Conservation (phyloP, 35 echinoderm and acorn worm species). For the Holothuria glaberrima region DNA sequence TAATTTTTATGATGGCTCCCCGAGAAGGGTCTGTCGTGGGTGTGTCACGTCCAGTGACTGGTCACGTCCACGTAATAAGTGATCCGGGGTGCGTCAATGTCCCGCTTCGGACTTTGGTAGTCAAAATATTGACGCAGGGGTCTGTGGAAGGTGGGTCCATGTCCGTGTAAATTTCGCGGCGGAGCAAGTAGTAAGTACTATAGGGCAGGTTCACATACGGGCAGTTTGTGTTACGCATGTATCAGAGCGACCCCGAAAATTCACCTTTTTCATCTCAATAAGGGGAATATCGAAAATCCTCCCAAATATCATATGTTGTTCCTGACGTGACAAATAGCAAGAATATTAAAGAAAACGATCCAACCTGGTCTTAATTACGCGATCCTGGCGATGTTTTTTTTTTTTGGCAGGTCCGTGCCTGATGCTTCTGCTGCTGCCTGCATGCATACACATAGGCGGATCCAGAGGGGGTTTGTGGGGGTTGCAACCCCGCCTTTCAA, state of each 20-base stretch:
- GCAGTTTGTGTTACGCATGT: neutral
- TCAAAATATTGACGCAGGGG: neutral
- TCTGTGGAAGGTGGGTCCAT: neutral
- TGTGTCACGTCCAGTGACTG: neutral
- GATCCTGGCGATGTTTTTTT: neutral
- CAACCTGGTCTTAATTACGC: neutral
- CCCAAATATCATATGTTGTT: neutral
- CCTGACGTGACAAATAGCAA: neutral
- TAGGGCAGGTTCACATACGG: neutral
- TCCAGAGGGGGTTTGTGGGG: slow-evolving; percentile 1
- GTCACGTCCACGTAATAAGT: neutral
- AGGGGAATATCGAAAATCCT: neutral
- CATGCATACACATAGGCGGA: neutral
- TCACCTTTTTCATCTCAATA: neutral
- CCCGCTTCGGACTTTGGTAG: neutral
- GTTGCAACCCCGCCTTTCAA: no score
- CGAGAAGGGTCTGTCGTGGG: neutral
- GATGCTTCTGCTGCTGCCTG: neutral
- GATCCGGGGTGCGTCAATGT: neutral
- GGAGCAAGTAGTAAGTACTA: neutral
- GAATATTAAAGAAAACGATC: neutral
- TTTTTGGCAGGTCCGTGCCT: neutral
- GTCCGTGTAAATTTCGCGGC: neutral
- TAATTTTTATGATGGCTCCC: neutral
- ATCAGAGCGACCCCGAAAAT: neutral